Conservation (phyloP, 2,113 vertebrate genomes). For the Bungarus multicinctus region DNA sequence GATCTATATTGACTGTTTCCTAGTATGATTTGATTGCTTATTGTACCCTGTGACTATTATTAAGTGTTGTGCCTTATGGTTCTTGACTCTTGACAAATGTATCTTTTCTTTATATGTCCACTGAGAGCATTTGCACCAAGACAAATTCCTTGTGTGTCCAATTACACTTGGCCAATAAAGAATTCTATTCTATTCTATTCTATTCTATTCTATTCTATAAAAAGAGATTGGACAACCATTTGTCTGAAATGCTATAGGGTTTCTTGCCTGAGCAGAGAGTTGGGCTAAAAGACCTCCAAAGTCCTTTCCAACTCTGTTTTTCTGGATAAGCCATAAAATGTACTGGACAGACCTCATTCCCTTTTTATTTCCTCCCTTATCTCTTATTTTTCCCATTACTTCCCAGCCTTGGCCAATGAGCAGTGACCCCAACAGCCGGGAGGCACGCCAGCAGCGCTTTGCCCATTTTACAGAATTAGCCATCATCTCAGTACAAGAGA, state of each 20-base stretch:
- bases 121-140: too few species aligned
- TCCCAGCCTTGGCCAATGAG: constrained; percentile 70
- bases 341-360: not conserved
- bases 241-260: not conserved
- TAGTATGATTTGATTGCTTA: too few species aligned
- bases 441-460: constrained; percentile 72
- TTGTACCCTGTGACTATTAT: too few species aligned
- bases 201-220: not conserved
- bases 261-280: not conserved
- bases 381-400: not conserved
- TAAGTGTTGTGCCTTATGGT: too few species aligned
- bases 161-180: too few species aligned
- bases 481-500: constrained; percentile 75
- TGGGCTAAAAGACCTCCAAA: not conserved
- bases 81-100: too few species aligned
- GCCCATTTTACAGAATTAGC: constrained; percentile 74
- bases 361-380: not conserved
- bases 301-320: not conserved
- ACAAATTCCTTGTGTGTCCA: too few species aligned
- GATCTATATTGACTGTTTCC: too few species aligned
- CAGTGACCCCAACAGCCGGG: constrained; percentile 69
- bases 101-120: too few species aligned
- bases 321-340: not conserved
- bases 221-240: not conserved
- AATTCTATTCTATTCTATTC: too few species aligned